Evolutionary conservation across 1,140 invertebrate genomes (phyloP), one percentile per base, ranked within the genome.

Genomic region (Laupala kohalensis): DNA sequence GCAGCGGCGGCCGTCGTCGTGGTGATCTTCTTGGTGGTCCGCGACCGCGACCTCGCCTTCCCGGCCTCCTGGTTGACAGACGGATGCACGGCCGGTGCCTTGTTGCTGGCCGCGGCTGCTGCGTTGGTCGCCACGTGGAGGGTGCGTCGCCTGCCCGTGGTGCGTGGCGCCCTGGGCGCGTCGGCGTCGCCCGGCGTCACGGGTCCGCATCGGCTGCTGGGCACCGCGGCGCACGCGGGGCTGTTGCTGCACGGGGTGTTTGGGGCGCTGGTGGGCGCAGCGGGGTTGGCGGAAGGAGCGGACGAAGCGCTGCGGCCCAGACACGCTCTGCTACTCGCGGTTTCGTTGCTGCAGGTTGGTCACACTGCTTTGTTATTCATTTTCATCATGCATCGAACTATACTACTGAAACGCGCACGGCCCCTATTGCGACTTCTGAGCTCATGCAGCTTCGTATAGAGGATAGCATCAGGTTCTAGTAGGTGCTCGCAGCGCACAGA

Each of bases 1-100:
- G 86, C 87, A 0, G 81, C 83, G 4, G 84, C 85, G 0, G 85
- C 88, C 26, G 85, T 89, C 3, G 84, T 87, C 5, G 81, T 88
- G 12, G 83, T 88, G n/a, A 86, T 88, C 23, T 88, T 87, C 76
- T 82, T 87, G 29, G 86, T 88, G 6, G 85, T 88, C 37, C 84
- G 85, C 65, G 84, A 86, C 64, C 37, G 37, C 37, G 83, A 86
- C 70, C 78, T 80, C 23, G 83, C 85, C 68, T 86, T 87, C 37
- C 79, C 82, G 65, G 70, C 80, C 9, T 71, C 80, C 71, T 86
- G 79, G 84, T 75, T 81, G 24, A 84, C 79, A 3, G 81, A 77
- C 67, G 84, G 81, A 4, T 82, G 80, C 0, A 72, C 85, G 4
- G 82, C 81, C 6, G 79, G 80, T 4, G 81, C 87, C 4, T 74